These are phyloP conservation scores for Scolanthus callimorphus DNA, from an alignment of 92 coral and sea anemone genomes.

Conservation along the genomic window DNA sequence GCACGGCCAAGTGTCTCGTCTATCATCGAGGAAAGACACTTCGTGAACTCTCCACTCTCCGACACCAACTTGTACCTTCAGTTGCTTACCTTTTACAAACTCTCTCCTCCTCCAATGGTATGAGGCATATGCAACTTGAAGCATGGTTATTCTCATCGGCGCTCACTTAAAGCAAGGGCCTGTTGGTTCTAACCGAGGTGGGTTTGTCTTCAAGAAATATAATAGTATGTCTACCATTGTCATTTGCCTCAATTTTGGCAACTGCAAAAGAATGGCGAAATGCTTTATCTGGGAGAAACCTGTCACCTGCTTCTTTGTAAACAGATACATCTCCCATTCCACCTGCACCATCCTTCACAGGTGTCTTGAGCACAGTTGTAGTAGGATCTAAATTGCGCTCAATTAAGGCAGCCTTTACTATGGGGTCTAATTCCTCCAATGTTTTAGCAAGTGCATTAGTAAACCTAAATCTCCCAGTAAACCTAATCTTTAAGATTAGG, in stretches of 20 bases:
- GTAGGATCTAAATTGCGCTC: neutral
- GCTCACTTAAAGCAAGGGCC: slow-evolving; percentile 2
- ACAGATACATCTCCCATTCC: slow-evolving; percentile 15
- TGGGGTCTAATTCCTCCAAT: neutral
- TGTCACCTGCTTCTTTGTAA: neutral
- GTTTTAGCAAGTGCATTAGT: neutral
- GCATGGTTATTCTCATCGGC: neutral
- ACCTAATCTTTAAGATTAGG: slow-evolving; percentile 8
- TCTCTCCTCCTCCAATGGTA: neutral
- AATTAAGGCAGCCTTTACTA: neutral
- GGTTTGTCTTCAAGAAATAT: slow-evolving; percentile 5
- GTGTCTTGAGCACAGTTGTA: neutral
- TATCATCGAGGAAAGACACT: neutral
- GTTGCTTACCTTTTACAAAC: neutral
- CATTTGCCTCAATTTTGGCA: neutral
- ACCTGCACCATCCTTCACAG: slow-evolving; percentile 15
- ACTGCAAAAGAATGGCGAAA: neutral
- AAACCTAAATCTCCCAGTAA: neutral
- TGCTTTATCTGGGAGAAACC: slow-evolving; percentile 3
- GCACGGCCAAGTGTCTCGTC: slow-evolving; percentile 4
- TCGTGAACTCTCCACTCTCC: neutral
- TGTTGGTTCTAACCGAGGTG: neutral
- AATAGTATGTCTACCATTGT: neutral
- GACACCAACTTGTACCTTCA: neutral
- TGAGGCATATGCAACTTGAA: neutral